Evolutionary conservation across 2,797 vertebrate species (phyloP).

Genomic region (Mionectes olivaceus): DNA sequence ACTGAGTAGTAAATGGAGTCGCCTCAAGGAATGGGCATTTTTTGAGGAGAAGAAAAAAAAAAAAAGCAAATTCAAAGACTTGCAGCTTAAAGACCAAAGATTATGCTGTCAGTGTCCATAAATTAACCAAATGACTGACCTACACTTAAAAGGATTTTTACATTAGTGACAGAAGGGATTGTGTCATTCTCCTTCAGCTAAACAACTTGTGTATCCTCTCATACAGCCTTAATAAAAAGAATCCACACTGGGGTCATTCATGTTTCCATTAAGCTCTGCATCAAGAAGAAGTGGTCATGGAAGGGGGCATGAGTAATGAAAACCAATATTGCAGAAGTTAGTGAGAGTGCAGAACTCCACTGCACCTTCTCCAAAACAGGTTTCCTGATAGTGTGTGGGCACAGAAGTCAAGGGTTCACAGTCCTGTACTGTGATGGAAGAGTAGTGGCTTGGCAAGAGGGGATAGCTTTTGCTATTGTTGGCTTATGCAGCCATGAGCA

Average conservation of each 20-base stretch:
- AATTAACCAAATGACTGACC: background rate
- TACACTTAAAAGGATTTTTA: background rate
- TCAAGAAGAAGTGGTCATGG: constrained; percentile 57
- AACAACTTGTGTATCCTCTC: constrained; percentile 12
- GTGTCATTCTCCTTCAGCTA: background rate
- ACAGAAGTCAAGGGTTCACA: background rate
- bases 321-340: constrained; percentile 64
- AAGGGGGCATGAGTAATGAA: constrained; percentile 61
- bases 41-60: background rate
- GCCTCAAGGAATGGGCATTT: background rate
- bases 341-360: background rate
- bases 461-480: background rate
- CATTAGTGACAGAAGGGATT: background rate
- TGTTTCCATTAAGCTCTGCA: constrained; percentile 63
- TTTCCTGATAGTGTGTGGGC: background rate
- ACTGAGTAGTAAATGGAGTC: background rate
- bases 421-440: background rate
- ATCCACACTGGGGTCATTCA: constrained; percentile 44
- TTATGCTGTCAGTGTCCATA: background rate
- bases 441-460: background rate
- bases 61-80: background rate
- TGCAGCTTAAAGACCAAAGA: background rate
- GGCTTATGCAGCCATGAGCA: accelerated
- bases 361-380: background rate
- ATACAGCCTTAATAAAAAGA: constrained; percentile 56